Evolutionary conservation across 2,113 vertebrate species (phyloP).

Genomic region (Oryzias woworae): DNA sequence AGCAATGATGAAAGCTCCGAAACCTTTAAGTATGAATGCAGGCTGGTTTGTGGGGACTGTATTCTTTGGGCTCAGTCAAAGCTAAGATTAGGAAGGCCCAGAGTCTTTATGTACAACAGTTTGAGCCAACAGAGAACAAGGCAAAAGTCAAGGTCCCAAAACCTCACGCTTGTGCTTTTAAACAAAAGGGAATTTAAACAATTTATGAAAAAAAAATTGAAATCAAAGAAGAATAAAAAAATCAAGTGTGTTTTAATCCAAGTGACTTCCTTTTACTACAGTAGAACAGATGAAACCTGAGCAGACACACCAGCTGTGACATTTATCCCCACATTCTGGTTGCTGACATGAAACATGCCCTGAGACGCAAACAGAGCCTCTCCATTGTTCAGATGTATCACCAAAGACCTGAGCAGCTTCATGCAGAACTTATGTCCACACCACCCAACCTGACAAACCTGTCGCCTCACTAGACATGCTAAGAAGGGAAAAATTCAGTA

Average conservation of each 20-base stretch:
- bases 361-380: slow-evolving; percentile 14
- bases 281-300: slow-evolving; percentile 26
- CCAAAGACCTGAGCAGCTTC: slow-evolving; percentile 5
- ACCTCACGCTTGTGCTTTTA: slow-evolving; percentile 29
- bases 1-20: slow-evolving; percentile 32
- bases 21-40: slow-evolving; percentile 30
- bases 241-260: slow-evolving; percentile 16
- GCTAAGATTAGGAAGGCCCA: slow-evolving; percentile 32
- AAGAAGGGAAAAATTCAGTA: slow-evolving; percentile 26
- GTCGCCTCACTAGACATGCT: slow-evolving; percentile 17
- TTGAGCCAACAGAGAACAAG: slow-evolving; percentile 53
- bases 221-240: slow-evolving; percentile 14
- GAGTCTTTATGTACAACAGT: slow-evolving; percentile 37
- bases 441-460: slow-evolving; percentile 13
- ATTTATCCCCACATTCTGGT: slow-evolving; percentile 4
- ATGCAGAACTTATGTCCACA: too few relatives aligned
- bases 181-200: slow-evolving; percentile 54
- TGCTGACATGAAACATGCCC: slow-evolving; percentile 15
- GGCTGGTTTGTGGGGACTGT: slow-evolving; percentile 47
- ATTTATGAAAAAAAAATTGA: slow-evolving; percentile 19
- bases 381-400: slow-evolving; percentile 8
- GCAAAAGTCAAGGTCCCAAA: slow-evolving; percentile 53
- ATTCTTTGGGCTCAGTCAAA: slow-evolving; percentile 61
- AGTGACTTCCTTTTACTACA: slow-evolving; percentile 12
- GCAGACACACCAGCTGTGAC: slow-evolving; percentile 3